A percentile compares a stretch with the other conserved stretches of the same genome.
These are phyloP conservation scores for Emmelina monodactyla DNA, from an alignment of 2,888 invertebrate genomes.

Conservation along the genomic window DNA sequence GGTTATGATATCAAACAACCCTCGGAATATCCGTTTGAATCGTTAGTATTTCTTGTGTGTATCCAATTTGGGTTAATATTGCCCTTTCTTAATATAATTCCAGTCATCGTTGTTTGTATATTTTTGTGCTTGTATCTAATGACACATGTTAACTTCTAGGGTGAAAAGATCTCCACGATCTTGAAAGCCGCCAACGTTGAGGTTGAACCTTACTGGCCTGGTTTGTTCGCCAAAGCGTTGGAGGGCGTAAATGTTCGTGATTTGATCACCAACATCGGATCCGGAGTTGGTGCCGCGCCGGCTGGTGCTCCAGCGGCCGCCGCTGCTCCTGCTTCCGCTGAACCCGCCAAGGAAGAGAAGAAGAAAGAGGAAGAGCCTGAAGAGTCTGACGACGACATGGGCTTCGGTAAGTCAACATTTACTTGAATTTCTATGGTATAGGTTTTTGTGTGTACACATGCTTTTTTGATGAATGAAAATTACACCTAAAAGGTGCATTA, in stretches of 20 bases:
- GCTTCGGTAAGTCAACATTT: conserved; percentile 78
- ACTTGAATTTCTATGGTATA: too few species aligned
- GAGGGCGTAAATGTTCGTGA: conserved; percentile 94
- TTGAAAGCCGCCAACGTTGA: conserved; percentile 96
- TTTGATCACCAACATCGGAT: conserved; percentile 91
- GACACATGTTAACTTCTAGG: conserved; percentile 54
- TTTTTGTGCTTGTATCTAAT: neutral
- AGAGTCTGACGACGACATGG: conserved; percentile 90
- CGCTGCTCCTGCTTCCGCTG: conserved; percentile 71
- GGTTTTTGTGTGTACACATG: too few species aligned
- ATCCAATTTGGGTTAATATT: neutral
- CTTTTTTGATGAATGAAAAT: too few species aligned
- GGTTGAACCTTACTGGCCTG: conserved; percentile 99
- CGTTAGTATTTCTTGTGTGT: neutral
- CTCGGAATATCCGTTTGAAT: neutral
- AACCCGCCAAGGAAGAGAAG: conserved; percentile 73
- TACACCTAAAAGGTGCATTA: too few species aligned
- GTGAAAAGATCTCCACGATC: conserved; percentile 96
- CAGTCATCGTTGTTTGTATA: neutral
- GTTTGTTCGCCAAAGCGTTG: conserved; percentile 95
- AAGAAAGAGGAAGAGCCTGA: conserved; percentile 82
- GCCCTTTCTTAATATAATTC: too few species aligned
- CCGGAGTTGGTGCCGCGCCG: conserved; percentile 87
- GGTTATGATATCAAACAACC: conserved; percentile 14
- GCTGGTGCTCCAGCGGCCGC: conserved; percentile 74